Percentiles rank a stretch among this genome's conserved stretches.
Conservation (phyloP, 2,888 invertebrate genomes). For the Heteromurus nitidus region DNA sequence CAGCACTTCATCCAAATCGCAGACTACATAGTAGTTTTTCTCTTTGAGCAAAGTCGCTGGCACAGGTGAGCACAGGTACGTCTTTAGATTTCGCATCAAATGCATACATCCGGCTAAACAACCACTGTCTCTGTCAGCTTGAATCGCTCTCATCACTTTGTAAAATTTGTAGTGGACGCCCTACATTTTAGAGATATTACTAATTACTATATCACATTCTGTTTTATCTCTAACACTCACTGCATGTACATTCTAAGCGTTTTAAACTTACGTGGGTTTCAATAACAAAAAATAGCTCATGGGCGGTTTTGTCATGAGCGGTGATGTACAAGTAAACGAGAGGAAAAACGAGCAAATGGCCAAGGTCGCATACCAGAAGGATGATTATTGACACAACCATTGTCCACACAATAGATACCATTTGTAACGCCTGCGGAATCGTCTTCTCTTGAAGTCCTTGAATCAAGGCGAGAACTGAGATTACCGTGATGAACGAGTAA, state of each 20-base stretch:
- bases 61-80: not conserved
- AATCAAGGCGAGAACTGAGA: not conserved
- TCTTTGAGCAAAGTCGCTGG: slow-evolving; percentile 20
- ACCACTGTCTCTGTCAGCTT: not conserved
- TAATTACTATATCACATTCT: too few relatives aligned
- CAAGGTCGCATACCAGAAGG: not conserved
- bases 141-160: slow-evolving; percentile 12
- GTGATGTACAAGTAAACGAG: slow-evolving; percentile 16
- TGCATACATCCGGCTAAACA: not conserved
- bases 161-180: slow-evolving; percentile 22
- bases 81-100: not conserved
- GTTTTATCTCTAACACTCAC: too few relatives aligned
- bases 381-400: not conserved
- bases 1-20: slow-evolving; percentile 9
- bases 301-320: slow-evolving; percentile 17
- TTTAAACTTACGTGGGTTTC: slow-evolving; percentile 15
- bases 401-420: not conserved
- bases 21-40: slow-evolving; percentile 16
- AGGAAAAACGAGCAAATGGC: slow-evolving; percentile 13
- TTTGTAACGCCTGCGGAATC: not conserved
- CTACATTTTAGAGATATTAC: too few relatives aligned
- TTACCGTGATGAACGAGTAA: not conserved
- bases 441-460: not conserved
- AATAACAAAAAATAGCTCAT: slow-evolving; percentile 24
- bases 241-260: too few relatives aligned